Evolutionary conservation across 37 sponge, comb jelly and placozoan species (phyloP).

Genomic region (Ephydatia muelleri): DNA sequence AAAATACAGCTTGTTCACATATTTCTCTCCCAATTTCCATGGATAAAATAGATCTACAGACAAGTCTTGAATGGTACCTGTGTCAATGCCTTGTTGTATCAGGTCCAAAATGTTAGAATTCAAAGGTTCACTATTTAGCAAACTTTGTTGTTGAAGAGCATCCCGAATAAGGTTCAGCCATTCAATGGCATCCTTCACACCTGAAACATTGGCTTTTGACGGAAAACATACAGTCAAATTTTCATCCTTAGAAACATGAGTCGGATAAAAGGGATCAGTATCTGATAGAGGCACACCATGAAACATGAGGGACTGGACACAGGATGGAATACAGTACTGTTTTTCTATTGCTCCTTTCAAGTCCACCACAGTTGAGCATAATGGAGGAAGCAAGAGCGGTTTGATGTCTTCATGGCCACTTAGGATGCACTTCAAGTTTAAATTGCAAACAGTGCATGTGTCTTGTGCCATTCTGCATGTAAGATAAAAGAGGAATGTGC

Average conservation of each 20-base stretch:
- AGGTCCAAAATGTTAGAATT: background rate
- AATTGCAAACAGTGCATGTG: background rate
- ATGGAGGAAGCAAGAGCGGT: background rate
- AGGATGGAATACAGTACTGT: background rate
- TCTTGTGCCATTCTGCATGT: background rate
- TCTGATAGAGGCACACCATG: background rate
- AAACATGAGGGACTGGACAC: background rate
- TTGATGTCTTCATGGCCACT: background rate
- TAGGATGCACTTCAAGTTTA: background rate
- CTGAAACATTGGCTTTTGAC: background rate
- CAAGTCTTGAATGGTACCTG: background rate
- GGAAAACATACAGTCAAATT: background rate
- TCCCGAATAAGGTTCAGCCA: background rate
- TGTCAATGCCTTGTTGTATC: background rate
- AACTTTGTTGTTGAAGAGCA: background rate
- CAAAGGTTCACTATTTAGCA: background rate
- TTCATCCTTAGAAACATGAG: background rate
- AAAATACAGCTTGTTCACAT: slow-evolving; percentile 30
- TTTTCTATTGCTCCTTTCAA: background rate
- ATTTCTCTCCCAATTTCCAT: background rate
- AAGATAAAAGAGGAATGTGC: no score
- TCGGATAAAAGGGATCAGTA: background rate
- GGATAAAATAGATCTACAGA: background rate
- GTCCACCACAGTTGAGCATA: background rate
- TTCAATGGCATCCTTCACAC: background rate